Percentiles rank a stretch among this genome's conserved stretches.
phyloP scores from a whole-genome alignment of 2,888 invertebrate species.

The Gerris lacustris region DNA sequence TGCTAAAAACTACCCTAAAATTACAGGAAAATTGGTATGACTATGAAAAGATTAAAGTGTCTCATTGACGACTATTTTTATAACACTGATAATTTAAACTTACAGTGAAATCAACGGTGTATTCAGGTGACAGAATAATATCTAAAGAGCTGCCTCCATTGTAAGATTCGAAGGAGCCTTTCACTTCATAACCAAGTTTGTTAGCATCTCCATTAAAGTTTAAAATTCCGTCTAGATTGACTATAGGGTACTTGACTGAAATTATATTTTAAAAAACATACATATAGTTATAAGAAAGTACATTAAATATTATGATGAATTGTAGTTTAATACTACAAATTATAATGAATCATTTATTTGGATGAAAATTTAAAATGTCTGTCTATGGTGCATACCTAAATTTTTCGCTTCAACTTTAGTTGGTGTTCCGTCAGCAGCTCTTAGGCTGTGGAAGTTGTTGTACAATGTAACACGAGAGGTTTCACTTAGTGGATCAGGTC shows the following conservation, averaged over 20 bases:
- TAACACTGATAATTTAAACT: slow-evolving; percentile 32
- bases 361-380: no score
- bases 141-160: not conserved
- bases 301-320: no score
- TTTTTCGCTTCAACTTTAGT: not conserved
- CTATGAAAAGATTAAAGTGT: no score
- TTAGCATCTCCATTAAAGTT: not conserved
- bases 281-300: no score
- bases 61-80: no score
- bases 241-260: not conserved
- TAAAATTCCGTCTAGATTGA: not conserved
- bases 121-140: slow-evolving; percentile 39
- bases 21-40: no score
- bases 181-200: not conserved
- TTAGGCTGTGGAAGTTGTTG: slow-evolving; percentile 32
- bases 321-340: no score
- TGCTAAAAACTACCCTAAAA: no score
- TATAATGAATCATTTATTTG: not conserved
- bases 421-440: not conserved
- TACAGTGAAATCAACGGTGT: slow-evolving; percentile 46
- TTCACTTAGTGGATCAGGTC: slow-evolving; percentile 47
- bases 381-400: not conserved
- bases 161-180: not conserved
- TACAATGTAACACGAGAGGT: slow-evolving; percentile 44
- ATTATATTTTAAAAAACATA: no score